Evolutionary conservation across 53 echinoderm and acorn worm species (phyloP).

Genomic region (Hippasteria phrygiana): DNA sequence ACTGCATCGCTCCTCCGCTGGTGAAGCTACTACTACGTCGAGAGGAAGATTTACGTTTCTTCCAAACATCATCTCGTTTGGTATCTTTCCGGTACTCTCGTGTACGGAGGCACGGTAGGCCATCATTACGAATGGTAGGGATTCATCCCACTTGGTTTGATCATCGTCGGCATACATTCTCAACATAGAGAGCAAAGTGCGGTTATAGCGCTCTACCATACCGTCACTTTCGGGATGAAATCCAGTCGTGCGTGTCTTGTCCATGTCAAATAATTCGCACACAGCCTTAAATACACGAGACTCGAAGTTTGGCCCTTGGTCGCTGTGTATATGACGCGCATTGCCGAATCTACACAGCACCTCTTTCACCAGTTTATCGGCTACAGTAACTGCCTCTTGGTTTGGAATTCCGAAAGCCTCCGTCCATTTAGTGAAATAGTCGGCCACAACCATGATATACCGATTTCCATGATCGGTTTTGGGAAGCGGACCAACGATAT

Average conservation of each 20-base stretch:
- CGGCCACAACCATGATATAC: slow-evolving; percentile 66
- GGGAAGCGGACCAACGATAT: slow-evolving; percentile 71
- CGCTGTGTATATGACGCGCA: slow-evolving; percentile 71
- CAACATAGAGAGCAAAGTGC: slow-evolving; percentile 61
- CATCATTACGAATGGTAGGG: slow-evolving; percentile 53
- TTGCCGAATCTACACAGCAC: slow-evolving; percentile 68
- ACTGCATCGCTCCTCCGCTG: too few relatives aligned
- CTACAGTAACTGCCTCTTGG: slow-evolving; percentile 64
- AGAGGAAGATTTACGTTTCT: slow-evolving; percentile 60
- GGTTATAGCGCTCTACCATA: slow-evolving; percentile 41
- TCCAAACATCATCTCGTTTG: slow-evolving; percentile 65
- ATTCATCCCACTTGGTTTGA: slow-evolving; percentile 60
- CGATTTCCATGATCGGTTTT: slow-evolving; percentile 64
- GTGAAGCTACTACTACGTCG: slow-evolving; percentile 22
- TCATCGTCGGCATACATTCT: slow-evolving; percentile 40
- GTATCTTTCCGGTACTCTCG: slow-evolving; percentile 54
- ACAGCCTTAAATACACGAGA: slow-evolving; percentile 38
- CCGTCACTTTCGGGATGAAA: slow-evolving; percentile 62
- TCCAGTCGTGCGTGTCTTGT: slow-evolving; percentile 61
- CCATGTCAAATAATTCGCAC: slow-evolving; percentile 39
- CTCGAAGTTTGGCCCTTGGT: slow-evolving; percentile 65
- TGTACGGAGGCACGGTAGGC: slow-evolving; percentile 55
- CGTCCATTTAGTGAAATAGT: slow-evolving; percentile 77
- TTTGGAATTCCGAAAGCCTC: too few relatives aligned
- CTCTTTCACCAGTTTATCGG: slow-evolving; percentile 65